Evolutionary conservation across 2,113 vertebrate genomes (phyloP), one percentile per base, ranked within the genome.

Genomic region (Aegypius monachus): DNA sequence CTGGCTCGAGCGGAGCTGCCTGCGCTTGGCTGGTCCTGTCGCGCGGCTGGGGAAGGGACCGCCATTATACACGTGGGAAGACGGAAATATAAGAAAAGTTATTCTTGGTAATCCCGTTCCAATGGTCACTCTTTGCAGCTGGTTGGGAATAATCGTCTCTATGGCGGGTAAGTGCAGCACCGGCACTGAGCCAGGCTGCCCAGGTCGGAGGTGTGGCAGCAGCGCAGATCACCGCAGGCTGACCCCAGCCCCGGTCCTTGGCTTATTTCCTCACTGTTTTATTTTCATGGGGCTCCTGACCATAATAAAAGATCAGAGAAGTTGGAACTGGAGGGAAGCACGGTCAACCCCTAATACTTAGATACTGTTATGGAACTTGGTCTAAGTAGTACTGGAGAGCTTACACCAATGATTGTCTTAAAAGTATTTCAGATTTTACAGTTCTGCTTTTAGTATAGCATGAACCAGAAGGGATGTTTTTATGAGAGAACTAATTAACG

Each of bases 331-430:
- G 31, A n/a, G 86, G 71, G 75, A 20, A 62, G 87, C 42, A 5
- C 19, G 5, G 68, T 21, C 68, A 55, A 0, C 13, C 73, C 86
- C 80, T 7, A 13, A 2, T 16, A 6, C 59, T 6, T 22, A 6
- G 43, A 10, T 23, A 8, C 72, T 17, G 63, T 1, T 2, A 0
- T 0, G 0, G 87, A 47, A 40, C 70, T 26, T 29, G 22, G 5
- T 5, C 43, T 19, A 6, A 18, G 38, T 25, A 11, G 43, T 2
- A 8, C 62, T 2, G 11, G 62, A n/a, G 86, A 65, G 53, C 90
- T 93, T 3, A 12, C 92, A 32, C 95, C 81, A 19, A 0, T 42
- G 66, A 82, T 31, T 72, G 88, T 92, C 90, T n/a, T 82, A 50
- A 47, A 47, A 16, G 42, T 42, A 26, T 71, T 90, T 34, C 47